Conservation (phyloP, 2,888 invertebrate species). For the Syritta pipiens region DNA sequence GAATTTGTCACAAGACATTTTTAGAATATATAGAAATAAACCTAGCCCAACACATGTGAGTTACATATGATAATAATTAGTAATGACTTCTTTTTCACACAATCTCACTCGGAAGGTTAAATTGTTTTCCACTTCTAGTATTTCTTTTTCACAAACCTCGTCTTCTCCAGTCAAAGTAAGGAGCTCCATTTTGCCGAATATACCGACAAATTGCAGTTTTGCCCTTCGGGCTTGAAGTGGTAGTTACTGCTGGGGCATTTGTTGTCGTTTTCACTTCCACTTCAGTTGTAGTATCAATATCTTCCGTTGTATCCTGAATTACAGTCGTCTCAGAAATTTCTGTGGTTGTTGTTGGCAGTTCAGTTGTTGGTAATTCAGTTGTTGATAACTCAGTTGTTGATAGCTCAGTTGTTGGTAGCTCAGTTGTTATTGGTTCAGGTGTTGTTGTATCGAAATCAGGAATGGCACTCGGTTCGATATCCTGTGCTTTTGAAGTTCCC, state of each 20-base stretch:
- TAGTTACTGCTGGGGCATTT: not conserved
- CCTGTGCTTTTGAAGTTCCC: slow-evolving; percentile 18
- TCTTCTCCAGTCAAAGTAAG: not conserved
- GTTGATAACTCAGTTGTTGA: not conserved
- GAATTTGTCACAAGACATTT: too few species aligned
- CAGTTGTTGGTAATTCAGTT: not conserved
- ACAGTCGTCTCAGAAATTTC: not conserved
- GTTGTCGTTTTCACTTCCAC: not conserved
- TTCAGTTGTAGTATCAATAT: not conserved
- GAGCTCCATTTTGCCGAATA: not conserved
- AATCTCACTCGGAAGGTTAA: too few species aligned
- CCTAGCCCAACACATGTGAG: too few species aligned
- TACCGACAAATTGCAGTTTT: not conserved
- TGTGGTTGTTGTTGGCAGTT: not conserved
- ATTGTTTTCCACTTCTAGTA: too few species aligned
- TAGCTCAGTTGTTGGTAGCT: not conserved
- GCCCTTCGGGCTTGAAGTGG: not conserved
- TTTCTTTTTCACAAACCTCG: not conserved
- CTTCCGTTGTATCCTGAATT: not conserved
- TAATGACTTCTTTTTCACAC: too few species aligned
- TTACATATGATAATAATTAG: too few species aligned
- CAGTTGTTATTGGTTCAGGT: not conserved
- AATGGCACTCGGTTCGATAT: slow-evolving; percentile 36
- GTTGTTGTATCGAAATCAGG: not conserved
- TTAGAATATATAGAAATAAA: too few species aligned